Percentiles rank a stretch among this genome's conserved stretches.
Conservation (phyloP, 2,113 vertebrate species). For the Hemichromis elongatus region DNA sequence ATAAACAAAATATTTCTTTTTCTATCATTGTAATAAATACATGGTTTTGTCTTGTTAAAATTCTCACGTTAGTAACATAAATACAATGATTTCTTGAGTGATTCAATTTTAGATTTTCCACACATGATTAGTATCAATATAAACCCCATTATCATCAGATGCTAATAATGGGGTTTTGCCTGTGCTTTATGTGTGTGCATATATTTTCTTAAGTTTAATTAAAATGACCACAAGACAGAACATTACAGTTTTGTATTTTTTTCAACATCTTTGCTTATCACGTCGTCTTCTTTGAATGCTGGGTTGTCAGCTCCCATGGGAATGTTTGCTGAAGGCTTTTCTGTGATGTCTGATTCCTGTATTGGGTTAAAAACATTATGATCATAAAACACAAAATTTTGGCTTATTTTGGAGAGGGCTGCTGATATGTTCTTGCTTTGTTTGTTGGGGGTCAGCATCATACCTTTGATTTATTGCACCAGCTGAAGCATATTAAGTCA, state of each 20-base stretch:
- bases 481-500: constrained; percentile 66
- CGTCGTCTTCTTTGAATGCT: constrained; percentile 31
- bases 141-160: not conserved
- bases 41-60: not conserved
- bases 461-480: constrained; percentile 55
- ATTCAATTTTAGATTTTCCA: not conserved
- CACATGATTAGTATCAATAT: not conserved
- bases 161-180: not conserved
- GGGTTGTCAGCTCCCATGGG: constrained; percentile 35
- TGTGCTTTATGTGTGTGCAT: not conserved
- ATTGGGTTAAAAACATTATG: not conserved
- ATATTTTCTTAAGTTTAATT: not conserved
- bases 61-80: not conserved
- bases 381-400: not conserved
- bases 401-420: not conserved
- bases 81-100: not conserved
- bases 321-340: constrained; percentile 39
- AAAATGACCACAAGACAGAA: not conserved
- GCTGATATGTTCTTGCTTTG: not conserved
- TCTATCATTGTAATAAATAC: not conserved
- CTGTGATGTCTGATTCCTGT: constrained; percentile 39
- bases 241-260: constrained; percentile 58
- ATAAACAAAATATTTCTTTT: not conserved
- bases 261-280: constrained; percentile 32
- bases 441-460: not conserved